Base-by-base conservation (phyloP, 2,888 invertebrate genomes). In the Zygaena filipendulae region DNA sequence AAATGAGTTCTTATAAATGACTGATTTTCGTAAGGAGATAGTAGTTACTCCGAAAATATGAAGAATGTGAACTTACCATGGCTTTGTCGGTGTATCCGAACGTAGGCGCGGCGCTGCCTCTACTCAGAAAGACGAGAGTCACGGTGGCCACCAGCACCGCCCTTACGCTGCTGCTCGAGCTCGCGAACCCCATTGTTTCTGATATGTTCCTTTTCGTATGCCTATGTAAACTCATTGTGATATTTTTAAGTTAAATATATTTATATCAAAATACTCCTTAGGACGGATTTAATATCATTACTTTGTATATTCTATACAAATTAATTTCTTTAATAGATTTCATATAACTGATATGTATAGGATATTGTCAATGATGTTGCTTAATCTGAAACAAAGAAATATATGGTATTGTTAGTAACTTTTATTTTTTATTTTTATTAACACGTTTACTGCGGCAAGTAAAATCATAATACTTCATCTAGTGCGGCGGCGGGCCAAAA, bases 1-100 rank as follows among this genome's bases (percentile, higher is more conserved):
- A n/a, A n/a, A n/a, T n/a, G n/a, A n/a, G n/a, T n/a, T n/a, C n/a
- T n/a, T n/a, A n/a, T n/a, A n/a, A n/a, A n/a, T n/a, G n/a, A n/a
- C n/a, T n/a, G n/a, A n/a, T n/a, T n/a, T n/a, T n/a, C n/a, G n/a
- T n/a, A n/a, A n/a, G n/a, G n/a, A n/a, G n/a, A n/a, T n/a, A n/a
- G n/a, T n/a, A n/a, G n/a, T n/a, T n/a, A n/a, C n/a, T n/a, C n/a
- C n/a, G n/a, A n/a, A n/a, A n/a, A n/a, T n/a, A n/a, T n/a, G n/a
- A n/a, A n/a, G n/a, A n/a, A n/a, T n/a, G n/a, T n/a, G n/a, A n/a
- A 62, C 79, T 70, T 45, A 79, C 79, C 74, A 72, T 79, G 13
- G 79, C 79, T 36, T 62, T 72, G 38, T 74, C 71, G 9, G 77
- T 63, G 30, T 52, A 56, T 6, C 68, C 74, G 45, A 70, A 69